These are phyloP conservation scores for Sylvilagus bachmani DNA, from an alignment of 2,113 vertebrate species.

Conservation along the genomic window DNA sequence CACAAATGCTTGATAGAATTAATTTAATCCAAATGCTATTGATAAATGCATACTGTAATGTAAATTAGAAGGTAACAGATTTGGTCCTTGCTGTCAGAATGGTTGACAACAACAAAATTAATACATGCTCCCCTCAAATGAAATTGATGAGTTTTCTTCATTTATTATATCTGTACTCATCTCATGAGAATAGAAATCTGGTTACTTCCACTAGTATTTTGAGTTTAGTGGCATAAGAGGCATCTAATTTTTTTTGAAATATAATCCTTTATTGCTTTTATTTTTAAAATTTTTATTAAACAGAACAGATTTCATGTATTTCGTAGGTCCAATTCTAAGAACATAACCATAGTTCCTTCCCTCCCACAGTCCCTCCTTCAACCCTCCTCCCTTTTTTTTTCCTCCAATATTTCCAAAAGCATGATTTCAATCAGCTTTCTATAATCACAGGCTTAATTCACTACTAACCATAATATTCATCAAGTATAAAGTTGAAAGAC, in stretches of 20 bases:
- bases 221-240: neutral
- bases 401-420: too few relatives aligned
- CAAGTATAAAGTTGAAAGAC: too few relatives aligned
- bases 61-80: neutral
- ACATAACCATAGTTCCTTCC: too few relatives aligned
- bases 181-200: constrained; percentile 3
- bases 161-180: neutral
- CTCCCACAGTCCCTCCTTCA: too few relatives aligned
- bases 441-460: too few relatives aligned
- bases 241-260: constrained; percentile 48
- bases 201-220: constrained; percentile 8
- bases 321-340: too few relatives aligned
- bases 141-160: neutral
- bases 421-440: too few relatives aligned
- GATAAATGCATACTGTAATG: neutral
- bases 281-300: too few relatives aligned
- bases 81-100: neutral
- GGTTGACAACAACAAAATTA: neutral
- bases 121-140: neutral
- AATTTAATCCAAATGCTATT: neutral
- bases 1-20: neutral
- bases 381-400: too few relatives aligned
- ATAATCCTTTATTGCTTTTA: neutral
- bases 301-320: too few relatives aligned
- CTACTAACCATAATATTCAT: too few relatives aligned